Conservation (phyloP, 2,888 invertebrate genomes). For the Chesias legatella region DNA sequence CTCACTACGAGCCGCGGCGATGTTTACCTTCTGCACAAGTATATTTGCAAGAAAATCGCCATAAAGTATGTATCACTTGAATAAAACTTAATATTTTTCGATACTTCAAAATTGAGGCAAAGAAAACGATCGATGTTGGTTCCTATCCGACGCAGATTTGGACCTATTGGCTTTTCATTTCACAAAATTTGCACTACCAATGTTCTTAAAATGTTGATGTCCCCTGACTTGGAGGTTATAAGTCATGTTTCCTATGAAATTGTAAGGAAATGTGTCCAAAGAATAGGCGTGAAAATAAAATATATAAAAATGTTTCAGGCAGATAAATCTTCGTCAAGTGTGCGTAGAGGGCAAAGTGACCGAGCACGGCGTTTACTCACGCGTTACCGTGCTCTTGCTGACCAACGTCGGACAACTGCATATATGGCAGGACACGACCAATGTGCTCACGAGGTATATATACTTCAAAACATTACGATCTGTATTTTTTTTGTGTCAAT, state of each 20-base stretch:
- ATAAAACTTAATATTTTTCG: background rate
- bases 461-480: too few species aligned
- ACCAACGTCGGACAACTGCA: conserved; percentile 82
- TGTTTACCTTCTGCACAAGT: conserved; percentile 85
- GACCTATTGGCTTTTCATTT: too few species aligned
- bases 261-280: too few species aligned
- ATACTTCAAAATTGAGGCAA: too few species aligned
- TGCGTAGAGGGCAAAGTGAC: conserved; percentile 70
- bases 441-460: conserved; percentile 77
- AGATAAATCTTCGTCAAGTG: conserved; percentile 65
- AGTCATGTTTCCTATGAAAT: too few species aligned
- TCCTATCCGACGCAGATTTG: too few species aligned
- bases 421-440: conserved; percentile 84
- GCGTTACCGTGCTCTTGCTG: conserved; percentile 82
- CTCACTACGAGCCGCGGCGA: conserved; percentile 83
- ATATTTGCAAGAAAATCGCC: conserved; percentile 85
- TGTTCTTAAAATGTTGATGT: too few species aligned
- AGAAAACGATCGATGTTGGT: too few species aligned
- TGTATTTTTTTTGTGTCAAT: too few species aligned
- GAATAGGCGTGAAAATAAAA: too few species aligned
- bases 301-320: conserved; percentile 50
- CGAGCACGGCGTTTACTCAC: conserved; percentile 60
- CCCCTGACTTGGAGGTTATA: too few species aligned
- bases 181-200: too few species aligned
- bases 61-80: conserved; percentile 69